phyloP scores from a whole-genome alignment of 2,888 invertebrate genomes.

The Glyphotaelius pellucidus region DNA sequence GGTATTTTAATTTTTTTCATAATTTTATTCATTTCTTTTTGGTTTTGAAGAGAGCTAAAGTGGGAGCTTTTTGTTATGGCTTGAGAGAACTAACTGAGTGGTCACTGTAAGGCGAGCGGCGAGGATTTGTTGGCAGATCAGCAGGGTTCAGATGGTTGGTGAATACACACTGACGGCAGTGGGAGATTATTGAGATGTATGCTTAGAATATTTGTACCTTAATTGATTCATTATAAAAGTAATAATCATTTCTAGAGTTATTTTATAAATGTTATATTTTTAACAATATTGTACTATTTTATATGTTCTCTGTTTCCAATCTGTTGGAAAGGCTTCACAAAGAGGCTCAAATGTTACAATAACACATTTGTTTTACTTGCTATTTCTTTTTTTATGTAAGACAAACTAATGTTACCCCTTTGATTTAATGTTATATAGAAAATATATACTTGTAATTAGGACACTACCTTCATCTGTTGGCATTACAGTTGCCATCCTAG shows the following conservation, averaged over 20 bases:
- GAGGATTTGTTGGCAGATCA: neutral
- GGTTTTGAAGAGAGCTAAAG: neutral
- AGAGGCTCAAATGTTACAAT: slow-evolving; percentile 16
- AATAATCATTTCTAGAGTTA: neutral
- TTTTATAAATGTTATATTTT: slow-evolving; percentile 23
- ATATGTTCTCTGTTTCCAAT: slow-evolving; percentile 23
- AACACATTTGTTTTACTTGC: slow-evolving; percentile 44
- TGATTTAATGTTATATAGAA: slow-evolving; percentile 20
- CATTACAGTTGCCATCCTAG: slow-evolving; percentile 25
- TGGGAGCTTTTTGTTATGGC: neutral
- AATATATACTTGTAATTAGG: slow-evolving; percentile 33
- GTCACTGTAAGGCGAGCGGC: neutral
- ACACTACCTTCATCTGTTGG: neutral
- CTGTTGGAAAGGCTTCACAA: slow-evolving; percentile 11
- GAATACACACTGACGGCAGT: neutral
- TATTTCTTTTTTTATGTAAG: slow-evolving; percentile 34
- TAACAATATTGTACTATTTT: slow-evolving; percentile 5
- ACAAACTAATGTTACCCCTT: neutral
- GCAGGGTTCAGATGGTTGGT: neutral
- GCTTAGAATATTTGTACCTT: slow-evolving; percentile 37
- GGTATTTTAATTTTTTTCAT: neutral
- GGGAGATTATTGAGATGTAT: slow-evolving; percentile 43
- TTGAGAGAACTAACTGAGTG: neutral
- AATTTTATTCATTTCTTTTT: neutral
- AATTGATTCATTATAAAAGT: slow-evolving; percentile 9